Conservation (phyloP, 2,888 invertebrate species). For the Ametastegia equiseti region DNA sequence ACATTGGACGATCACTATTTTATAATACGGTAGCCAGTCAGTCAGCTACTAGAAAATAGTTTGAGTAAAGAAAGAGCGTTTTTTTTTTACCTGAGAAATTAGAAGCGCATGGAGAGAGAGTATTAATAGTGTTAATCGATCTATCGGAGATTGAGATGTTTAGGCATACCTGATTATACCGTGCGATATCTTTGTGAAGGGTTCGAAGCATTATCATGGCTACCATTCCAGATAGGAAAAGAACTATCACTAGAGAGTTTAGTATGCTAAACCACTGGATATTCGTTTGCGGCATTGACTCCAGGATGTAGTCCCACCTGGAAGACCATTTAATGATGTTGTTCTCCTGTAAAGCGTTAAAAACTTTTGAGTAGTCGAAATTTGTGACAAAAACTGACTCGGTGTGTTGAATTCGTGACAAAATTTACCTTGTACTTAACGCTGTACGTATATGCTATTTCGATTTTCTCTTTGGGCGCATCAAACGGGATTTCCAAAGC, state of each 20-base stretch:
- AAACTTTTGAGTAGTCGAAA: no score
- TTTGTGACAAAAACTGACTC: no score
- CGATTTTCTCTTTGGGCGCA: slow-evolving; percentile 77
- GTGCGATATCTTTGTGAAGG: slow-evolving; percentile 98
- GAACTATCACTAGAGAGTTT: slow-evolving; percentile 97
- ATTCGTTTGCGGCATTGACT: slow-evolving; percentile 98
- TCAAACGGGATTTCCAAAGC: slow-evolving; percentile 85
- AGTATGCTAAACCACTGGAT: slow-evolving; percentile 99
- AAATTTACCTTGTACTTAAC: slow-evolving; percentile 84
- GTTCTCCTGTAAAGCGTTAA: slow-evolving; percentile 79
- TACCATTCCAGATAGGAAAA: slow-evolving; percentile 99
- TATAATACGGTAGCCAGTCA: background rate
- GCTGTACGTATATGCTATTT: slow-evolving; percentile 91
- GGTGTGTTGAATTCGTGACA: no score
- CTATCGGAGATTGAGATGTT: no score
- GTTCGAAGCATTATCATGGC: slow-evolving; percentile 99
- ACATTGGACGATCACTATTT: slow-evolving; percentile 61
- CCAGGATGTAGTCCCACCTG: slow-evolving; percentile 99
- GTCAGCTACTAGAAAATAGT: background rate
- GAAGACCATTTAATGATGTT: slow-evolving; percentile 98
- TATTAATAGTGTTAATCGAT: background rate
- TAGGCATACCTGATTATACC: slow-evolving; percentile 96
- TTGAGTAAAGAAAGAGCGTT: background rate
- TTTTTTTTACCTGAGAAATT: slow-evolving; percentile 49
- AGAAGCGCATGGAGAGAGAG: background rate